A percentile compares a stretch with the other conserved stretches of the same genome.
Evolutionary conservation across 2,797 vertebrate species (phyloP).

Genomic region (Anableps anableps): DNA sequence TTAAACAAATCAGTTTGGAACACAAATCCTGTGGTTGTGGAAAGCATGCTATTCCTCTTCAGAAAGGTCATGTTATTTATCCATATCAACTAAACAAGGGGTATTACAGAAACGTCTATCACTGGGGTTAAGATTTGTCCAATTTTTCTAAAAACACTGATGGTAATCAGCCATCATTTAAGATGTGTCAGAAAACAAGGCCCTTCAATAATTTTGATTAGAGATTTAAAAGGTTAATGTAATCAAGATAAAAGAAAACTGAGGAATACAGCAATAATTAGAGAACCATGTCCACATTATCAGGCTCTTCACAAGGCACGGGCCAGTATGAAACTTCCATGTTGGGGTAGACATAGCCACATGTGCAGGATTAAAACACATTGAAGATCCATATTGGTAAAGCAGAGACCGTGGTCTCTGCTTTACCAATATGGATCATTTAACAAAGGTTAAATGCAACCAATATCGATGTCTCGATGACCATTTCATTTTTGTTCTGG

Average conservation of each 20-base stretch:
- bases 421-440: too few species aligned
- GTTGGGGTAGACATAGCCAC: neutral
- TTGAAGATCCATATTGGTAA: neutral
- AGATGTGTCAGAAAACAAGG: neutral
- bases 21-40: neutral
- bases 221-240: neutral
- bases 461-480: neutral
- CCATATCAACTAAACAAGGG: neutral
- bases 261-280: neutral
- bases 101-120: neutral
- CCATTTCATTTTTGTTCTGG: neutral
- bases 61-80: neutral
- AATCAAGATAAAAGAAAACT: neutral
- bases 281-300: neutral
- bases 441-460: too few species aligned
- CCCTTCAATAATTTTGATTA: neutral
- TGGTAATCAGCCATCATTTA: neutral
- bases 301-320: neutral
- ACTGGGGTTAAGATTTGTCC: neutral
- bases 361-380: neutral
- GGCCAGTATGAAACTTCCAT: neutral
- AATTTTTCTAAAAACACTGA: neutral
- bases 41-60: neutral
- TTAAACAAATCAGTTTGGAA: neutral
- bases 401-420: neutral